Percentiles rank a stretch among this genome's conserved stretches.
Conservation (phyloP, 2,888 invertebrate genomes). For the Platypus cylindrus region DNA sequence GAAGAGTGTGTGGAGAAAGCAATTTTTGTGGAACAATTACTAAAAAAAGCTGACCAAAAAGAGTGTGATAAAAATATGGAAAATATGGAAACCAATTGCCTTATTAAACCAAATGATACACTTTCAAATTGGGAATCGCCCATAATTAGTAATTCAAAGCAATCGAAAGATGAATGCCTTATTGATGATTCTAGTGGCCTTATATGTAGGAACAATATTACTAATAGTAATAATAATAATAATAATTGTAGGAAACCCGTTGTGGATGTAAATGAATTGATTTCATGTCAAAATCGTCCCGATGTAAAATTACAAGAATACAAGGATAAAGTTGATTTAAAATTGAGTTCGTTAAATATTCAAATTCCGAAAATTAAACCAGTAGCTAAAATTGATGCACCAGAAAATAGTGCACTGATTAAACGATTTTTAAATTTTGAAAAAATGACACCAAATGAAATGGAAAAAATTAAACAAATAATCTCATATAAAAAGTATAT, state of each 20-base stretch:
- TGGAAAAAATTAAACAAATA: conserved; percentile 24
- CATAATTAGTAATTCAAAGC: conserved; percentile 8
- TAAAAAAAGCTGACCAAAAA: too few species aligned
- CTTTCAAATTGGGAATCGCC: conserved; percentile 25
- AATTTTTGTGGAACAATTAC: too few species aligned
- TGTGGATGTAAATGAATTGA: conserved; percentile 21
- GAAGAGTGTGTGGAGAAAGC: too few species aligned
- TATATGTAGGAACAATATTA: conserved; percentile 9
- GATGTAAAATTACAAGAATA: conserved; percentile 24
- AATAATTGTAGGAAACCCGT: conserved; percentile 17
- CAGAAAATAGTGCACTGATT: conserved; percentile 18
- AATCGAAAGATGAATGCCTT: conserved; percentile 13
- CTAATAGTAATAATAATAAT: conserved; percentile 9
- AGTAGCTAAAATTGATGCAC: conserved; percentile 13
- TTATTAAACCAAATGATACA: too few species aligned
- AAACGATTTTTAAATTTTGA: conserved; percentile 23
- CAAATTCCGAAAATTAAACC: conserved; percentile 22
- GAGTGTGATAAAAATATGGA: too few species aligned
- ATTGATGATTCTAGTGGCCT: conserved; percentile 19
- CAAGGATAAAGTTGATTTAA: conserved; percentile 26
- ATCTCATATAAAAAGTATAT: conserved; percentile 24
- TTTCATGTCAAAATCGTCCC: conserved; percentile 10
- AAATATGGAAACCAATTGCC: too few species aligned
- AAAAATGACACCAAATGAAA: conserved; percentile 22
- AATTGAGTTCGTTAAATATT: conserved; percentile 25